Percentiles rank a stretch among this genome's conserved stretches.
phyloP scores from a whole-genome alignment of 1,140 invertebrate genomes.

The Hydropsyche tenuis region DNA sequence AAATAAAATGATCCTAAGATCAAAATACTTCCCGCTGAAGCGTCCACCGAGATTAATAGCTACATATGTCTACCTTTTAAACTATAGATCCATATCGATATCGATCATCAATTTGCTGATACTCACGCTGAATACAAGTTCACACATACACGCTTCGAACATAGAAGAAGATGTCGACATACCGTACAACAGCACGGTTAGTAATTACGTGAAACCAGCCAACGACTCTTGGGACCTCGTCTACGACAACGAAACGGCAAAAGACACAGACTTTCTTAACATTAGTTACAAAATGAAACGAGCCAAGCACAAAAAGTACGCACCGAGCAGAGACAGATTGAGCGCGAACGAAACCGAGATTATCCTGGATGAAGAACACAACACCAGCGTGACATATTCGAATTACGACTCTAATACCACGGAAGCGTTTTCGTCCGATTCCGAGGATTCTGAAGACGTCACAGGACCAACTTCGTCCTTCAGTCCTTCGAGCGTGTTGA shows the following conservation, averaged over 20 bases:
- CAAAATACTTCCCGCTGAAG: constrained; percentile 21
- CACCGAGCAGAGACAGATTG: background rate
- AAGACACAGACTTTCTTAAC: background rate
- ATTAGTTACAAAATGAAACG: background rate
- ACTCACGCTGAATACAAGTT: background rate
- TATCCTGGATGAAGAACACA: no score
- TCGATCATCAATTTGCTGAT: constrained; percentile 2
- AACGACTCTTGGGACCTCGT: background rate
- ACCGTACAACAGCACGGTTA: background rate
- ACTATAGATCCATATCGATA: constrained; percentile 10
- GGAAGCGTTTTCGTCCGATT: no score
- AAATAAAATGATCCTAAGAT: constrained; percentile 34
- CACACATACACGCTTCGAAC: background rate
- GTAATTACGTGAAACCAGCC: background rate
- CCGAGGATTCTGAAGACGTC: background rate
- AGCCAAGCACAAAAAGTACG: background rate
- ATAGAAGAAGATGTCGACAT: background rate
- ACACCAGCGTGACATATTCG: no score
- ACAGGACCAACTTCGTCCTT: background rate
- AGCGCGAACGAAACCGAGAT: background rate
- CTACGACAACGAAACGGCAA: background rate
- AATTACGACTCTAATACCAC: no score
- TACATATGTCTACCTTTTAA: background rate
- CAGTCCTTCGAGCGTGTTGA: no score
- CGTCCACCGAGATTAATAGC: constrained; percentile 11